These are phyloP conservation scores for Molossus alvarezi DNA, from an alignment of 2,797 vertebrate species.

Conservation along the genomic window DNA sequence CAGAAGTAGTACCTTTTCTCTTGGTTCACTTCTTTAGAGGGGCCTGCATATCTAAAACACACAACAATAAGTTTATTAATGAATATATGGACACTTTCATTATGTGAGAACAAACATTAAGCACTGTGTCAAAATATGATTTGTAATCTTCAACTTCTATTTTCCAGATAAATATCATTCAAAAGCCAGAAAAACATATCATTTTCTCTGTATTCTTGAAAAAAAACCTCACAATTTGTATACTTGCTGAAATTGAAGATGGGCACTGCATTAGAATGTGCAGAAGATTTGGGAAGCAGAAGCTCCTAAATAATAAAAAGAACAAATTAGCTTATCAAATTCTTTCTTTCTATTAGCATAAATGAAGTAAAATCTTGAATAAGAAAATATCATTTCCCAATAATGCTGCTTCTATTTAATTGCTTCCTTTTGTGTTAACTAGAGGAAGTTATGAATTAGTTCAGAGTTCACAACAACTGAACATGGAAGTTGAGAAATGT, in stretches of 20 bases:
- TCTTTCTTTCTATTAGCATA: slow-evolving; percentile 1
- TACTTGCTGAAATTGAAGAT: slow-evolving; percentile 18
- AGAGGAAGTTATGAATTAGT: neutral
- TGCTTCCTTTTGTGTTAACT: slow-evolving; percentile 1
- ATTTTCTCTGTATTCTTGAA: slow-evolving; percentile 16
- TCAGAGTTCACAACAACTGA: neutral
- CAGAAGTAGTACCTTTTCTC: neutral
- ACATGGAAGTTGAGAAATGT: neutral
- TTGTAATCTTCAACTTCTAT: neutral
- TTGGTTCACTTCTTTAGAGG: neutral
- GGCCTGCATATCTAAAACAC: neutral
- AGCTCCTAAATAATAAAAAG: neutral
- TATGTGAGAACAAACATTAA: neutral
- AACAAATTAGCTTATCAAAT: neutral
- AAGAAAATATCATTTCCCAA: neutral
- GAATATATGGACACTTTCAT: neutral
- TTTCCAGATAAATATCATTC: slow-evolving; percentile 9
- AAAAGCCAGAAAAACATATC: neutral
- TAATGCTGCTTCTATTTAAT: neutral
- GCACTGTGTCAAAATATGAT: neutral
- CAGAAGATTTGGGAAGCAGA: neutral
- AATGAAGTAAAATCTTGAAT: neutral
- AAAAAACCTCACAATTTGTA: no score
- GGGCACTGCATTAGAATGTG: neutral
- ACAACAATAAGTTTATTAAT: neutral